Evolutionary conservation across 2,888 invertebrate species (phyloP).

Genomic region (Corbicula japonica): DNA sequence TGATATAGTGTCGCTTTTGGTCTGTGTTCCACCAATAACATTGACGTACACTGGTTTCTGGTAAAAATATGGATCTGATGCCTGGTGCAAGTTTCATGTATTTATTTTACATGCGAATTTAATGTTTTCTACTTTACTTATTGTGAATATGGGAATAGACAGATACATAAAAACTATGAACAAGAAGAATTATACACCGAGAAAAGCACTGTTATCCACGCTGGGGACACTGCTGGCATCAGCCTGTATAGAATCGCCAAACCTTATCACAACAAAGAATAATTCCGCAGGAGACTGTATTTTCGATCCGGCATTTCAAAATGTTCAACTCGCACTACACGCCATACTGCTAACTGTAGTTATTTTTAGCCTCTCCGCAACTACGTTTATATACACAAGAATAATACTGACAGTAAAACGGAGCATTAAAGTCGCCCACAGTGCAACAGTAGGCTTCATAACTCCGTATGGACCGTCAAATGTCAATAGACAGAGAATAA

Average conservation of each 20-base stretch:
- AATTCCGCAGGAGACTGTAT: neutral
- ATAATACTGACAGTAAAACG: neutral
- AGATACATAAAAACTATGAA: neutral
- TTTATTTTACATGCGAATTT: neutral
- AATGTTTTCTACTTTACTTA: neutral
- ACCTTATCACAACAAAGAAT: neutral
- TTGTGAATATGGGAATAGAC: neutral
- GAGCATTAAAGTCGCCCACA: neutral
- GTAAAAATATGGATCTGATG: neutral
- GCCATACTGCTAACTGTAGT: neutral
- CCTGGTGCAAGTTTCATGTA: conserved; percentile 7
- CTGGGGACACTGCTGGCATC: neutral
- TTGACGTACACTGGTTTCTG: neutral
- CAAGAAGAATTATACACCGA: neutral
- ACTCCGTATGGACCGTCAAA: too few relatives aligned
- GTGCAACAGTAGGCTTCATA: neutral
- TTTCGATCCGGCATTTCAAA: neutral
- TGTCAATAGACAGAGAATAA: neutral
- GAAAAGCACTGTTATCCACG: neutral
- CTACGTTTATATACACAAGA: neutral
- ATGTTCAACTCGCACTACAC: neutral
- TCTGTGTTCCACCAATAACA: neutral
- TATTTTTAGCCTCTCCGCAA: neutral
- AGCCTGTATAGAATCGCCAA: neutral
- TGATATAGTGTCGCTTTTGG: neutral